Percentiles rank a stretch among this genome's conserved stretches.
These are phyloP conservation scores for Trichacis sp. DNA, from an alignment of 2,888 invertebrate genomes.

Conservation along the genomic window DNA sequence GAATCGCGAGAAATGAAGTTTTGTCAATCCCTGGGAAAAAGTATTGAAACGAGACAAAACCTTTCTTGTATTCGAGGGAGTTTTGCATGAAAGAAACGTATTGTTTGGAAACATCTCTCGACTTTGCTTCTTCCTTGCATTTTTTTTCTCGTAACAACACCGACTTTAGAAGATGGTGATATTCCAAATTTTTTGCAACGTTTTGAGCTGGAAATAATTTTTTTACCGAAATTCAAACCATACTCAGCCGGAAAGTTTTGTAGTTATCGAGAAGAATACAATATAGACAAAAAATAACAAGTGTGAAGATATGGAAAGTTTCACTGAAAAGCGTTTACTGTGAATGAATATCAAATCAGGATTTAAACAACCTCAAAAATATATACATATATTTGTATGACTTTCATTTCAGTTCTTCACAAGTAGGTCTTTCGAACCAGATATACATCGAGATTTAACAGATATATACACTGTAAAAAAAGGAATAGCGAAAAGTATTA, in stretches of 20 bases:
- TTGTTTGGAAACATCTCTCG: background rate
- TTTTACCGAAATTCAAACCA: background rate
- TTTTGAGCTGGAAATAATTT: background rate
- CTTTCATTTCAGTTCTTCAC: too few relatives aligned
- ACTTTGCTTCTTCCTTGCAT: background rate
- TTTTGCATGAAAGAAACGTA: background rate
- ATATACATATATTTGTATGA: too few relatives aligned
- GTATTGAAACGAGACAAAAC: background rate
- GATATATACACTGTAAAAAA: too few relatives aligned
- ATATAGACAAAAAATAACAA: background rate
- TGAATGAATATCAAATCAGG: too few relatives aligned
- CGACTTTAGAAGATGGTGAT: background rate
- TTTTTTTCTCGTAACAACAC: background rate
- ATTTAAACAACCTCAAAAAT: too few relatives aligned
- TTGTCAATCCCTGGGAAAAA: too few relatives aligned
- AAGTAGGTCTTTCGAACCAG: too few relatives aligned
- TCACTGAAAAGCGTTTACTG: background rate
- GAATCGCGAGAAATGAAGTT: too few relatives aligned
- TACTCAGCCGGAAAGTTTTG: background rate
- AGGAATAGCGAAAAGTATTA: too few relatives aligned
- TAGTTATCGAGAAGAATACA: background rate
- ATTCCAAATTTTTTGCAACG: too few relatives aligned
- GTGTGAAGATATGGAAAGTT: background rate
- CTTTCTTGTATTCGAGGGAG: background rate
- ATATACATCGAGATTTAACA: too few relatives aligned